These are phyloP conservation scores for Cepaea nemoralis DNA, from an alignment of 1,140 invertebrate species.

Conservation along the genomic window DNA sequence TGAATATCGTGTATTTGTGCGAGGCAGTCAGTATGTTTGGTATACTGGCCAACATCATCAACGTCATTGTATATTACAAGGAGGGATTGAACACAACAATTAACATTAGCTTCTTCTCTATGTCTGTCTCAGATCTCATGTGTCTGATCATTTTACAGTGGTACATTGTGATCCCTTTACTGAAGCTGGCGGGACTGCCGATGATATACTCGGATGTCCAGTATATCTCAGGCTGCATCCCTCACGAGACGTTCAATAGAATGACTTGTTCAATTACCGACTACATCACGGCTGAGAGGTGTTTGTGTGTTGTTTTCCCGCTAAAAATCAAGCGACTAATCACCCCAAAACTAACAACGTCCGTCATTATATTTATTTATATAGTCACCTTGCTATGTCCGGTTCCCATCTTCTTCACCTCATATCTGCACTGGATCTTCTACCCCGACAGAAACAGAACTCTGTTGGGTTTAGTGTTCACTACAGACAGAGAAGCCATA, in stretches of 20 bases:
- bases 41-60: too few relatives aligned
- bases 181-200: too few relatives aligned
- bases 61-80: background rate
- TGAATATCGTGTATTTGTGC: too few relatives aligned
- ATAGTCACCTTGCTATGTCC: background rate
- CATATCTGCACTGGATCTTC: background rate
- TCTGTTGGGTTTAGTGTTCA: background rate
- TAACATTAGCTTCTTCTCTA: background rate
- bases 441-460: background rate
- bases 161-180: too few relatives aligned
- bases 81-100: background rate
- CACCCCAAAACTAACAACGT: background rate
- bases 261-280: too few relatives aligned
- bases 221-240: background rate
- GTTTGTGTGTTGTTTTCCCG: background rate
- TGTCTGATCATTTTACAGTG: too few relatives aligned
- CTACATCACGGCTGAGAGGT: conserved; percentile 4
- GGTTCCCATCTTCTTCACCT: background rate
- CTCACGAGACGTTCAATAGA: background rate
- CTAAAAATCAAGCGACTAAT: background rate
- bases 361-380: background rate
- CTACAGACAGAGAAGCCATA: too few relatives aligned
- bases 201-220: too few relatives aligned
- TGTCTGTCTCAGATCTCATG: too few relatives aligned
- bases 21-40: too few relatives aligned